A percentile compares a stretch with the other conserved stretches of the same genome.
phyloP scores from a whole-genome alignment of 1,140 invertebrate genomes.

The Melipona quadrifasciata region DNA sequence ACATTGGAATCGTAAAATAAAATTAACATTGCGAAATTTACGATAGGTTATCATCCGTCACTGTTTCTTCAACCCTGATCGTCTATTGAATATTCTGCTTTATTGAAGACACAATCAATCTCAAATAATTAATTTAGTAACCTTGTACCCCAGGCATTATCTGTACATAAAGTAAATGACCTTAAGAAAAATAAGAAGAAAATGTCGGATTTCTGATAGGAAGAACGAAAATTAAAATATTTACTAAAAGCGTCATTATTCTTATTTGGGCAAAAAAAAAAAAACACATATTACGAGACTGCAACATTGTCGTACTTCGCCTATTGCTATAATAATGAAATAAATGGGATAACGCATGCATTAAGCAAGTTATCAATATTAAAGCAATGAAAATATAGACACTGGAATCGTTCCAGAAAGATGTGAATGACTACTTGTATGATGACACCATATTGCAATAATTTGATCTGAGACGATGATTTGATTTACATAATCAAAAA shows the following conservation, averaged over 20 bases:
- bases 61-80: slow-evolving; percentile 8
- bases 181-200: slow-evolving; percentile 5
- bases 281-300: neutral
- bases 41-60: slow-evolving; percentile 54
- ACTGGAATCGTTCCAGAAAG: slow-evolving; percentile 40
- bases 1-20: slow-evolving; percentile 46
- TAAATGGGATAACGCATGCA: too few relatives aligned
- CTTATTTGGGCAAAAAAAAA: neutral
- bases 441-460: slow-evolving; percentile 19
- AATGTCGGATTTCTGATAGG: neutral
- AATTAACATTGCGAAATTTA: slow-evolving; percentile 60
- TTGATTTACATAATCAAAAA: neutral
- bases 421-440: slow-evolving; percentile 11
- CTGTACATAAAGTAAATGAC: neutral
- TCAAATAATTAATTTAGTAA: slow-evolving; percentile 31
- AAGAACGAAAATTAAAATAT: neutral
- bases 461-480: neutral
- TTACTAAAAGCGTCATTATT: neutral
- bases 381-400: slow-evolving; percentile 32
- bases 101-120: neutral
- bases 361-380: neutral
- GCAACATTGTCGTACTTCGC: neutral
- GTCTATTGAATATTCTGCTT: slow-evolving; percentile 5
- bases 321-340: neutral
- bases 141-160: slow-evolving; percentile 2